Evolutionary conservation across 2,113 vertebrate genomes (phyloP).

Genomic region (Cebus imitator): DNA sequence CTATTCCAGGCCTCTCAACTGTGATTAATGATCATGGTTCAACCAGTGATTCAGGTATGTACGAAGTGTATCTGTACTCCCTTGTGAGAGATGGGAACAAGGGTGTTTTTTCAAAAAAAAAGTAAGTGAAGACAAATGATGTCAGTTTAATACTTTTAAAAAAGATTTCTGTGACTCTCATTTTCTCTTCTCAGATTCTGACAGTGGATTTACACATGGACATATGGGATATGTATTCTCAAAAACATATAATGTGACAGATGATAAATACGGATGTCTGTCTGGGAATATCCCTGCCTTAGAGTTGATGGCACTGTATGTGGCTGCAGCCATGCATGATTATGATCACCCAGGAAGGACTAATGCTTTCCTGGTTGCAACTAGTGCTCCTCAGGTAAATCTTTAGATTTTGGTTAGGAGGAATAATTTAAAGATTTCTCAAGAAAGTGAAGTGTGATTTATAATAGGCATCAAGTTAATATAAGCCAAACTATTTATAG

Average conservation of each 20-base stretch:
- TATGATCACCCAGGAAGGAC: constrained; percentile 98
- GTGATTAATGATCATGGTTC: constrained; percentile 91
- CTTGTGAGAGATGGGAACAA: neutral
- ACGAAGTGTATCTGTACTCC: neutral
- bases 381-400: constrained; percentile 95
- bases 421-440: neutral
- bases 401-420: neutral
- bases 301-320: constrained; percentile 98
- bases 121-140: neutral
- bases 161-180: neutral
- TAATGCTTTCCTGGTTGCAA: constrained; percentile 98
- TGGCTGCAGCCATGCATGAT: constrained; percentile 99
- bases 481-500: neutral
- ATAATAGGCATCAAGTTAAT: neutral
- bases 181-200: constrained; percentile 88
- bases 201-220: constrained; percentile 94
- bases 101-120: neutral
- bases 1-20: constrained; percentile 93
- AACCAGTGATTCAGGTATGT: constrained; percentile 93
- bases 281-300: constrained; percentile 97
- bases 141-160: neutral
- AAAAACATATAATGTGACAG: constrained; percentile 90
- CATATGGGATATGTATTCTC: constrained; percentile 95
- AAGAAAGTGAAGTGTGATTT: neutral
- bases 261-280: constrained; percentile 93